phyloP scores from a whole-genome alignment of 2,113 vertebrate species.

The Melanerpes aurifrons region DNA sequence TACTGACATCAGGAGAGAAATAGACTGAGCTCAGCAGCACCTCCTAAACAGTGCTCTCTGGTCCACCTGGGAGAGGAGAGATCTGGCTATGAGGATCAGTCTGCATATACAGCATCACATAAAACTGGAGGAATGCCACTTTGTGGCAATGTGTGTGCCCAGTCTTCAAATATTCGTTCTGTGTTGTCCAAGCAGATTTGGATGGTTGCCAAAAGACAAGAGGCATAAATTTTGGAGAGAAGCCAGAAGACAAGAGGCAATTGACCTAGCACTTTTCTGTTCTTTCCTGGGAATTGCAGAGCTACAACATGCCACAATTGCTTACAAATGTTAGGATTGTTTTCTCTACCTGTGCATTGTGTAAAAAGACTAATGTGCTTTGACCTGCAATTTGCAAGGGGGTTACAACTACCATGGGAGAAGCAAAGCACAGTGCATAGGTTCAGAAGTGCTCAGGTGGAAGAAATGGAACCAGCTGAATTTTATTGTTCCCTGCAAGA shows the following conservation, averaged over 20 bases:
- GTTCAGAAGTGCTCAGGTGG: slow-evolving; percentile 43
- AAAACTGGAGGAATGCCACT: neutral
- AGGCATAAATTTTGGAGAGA: slow-evolving; percentile 25
- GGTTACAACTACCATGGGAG: slow-evolving; percentile 61
- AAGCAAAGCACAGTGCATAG: neutral
- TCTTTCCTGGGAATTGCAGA: slow-evolving; percentile 63
- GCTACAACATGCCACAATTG: slow-evolving; percentile 53
- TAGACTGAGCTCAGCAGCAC: slow-evolving; percentile 16
- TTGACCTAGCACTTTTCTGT: slow-evolving; percentile 60
- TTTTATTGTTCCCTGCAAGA: slow-evolving; percentile 17
- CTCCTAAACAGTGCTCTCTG: neutral
- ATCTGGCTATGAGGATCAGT: neutral
- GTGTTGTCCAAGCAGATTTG: slow-evolving; percentile 15
- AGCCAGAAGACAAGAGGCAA: slow-evolving; percentile 65
- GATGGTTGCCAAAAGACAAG: slow-evolving; percentile 12
- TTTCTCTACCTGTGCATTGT: slow-evolving; percentile 66
- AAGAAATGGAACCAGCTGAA: slow-evolving; percentile 39
- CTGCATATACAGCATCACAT: neutral
- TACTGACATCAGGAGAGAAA: slow-evolving; percentile 6
- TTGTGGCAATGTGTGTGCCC: neutral
- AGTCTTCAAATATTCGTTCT: neutral
- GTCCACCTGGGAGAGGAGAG: neutral
- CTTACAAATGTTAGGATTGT: slow-evolving; percentile 67
- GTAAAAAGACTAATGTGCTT: slow-evolving; percentile 67
- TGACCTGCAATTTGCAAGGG: slow-evolving; percentile 71